Base-by-base conservation (phyloP, 2,113 vertebrate genomes). In the Podarcis muralis region DNA sequence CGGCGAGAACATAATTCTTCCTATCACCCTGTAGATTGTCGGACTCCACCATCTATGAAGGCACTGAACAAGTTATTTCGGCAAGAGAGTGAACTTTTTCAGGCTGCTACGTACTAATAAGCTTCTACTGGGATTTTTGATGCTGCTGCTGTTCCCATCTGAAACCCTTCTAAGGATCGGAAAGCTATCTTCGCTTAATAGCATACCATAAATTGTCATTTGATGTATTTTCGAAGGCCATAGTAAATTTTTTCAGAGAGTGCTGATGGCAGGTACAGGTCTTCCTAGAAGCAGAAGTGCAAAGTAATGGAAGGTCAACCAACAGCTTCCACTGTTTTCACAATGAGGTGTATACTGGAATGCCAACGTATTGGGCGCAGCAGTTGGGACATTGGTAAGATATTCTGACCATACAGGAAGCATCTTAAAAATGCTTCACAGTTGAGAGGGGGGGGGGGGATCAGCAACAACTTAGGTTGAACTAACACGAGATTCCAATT, bases 1-100 rank as follows among this genome's bases (percentile, higher is more conserved):
- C 65, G 18, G 53, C 35, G 62, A 81, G 53, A 65, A 82, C 53
- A 82, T 82, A 62, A 87, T 82, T 87, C 79, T 87, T 81, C 35
- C 25, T 65, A 74, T 82, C 69, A 74, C 69, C 22, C 35, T 74
- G 48, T 40, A 81, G 48, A 80, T 74, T 81, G 66, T 74, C 78
- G 81, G 53, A 75, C 35, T 75, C 68, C 35, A 81, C 48, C 86
- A 87, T 30, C 32, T n/a, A 71, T 43, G 18, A 37, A 82, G 27
- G 27, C 12, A 18, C 48, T 43, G 71, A 81, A 75, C 69, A 75
- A 87, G 69, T 74, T 40, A 75, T 43, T 62, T 87, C 35, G n/a
- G 71, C 68, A 65, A 43, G 4, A n/a, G 32, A 40, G 25, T 40
- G 18, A 81, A 87, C 57, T 82, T 62, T 40, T 13, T 78, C 35